These are phyloP conservation scores for Apotomis betuletana DNA, from an alignment of 2,888 invertebrate species.

Conservation along the genomic window DNA sequence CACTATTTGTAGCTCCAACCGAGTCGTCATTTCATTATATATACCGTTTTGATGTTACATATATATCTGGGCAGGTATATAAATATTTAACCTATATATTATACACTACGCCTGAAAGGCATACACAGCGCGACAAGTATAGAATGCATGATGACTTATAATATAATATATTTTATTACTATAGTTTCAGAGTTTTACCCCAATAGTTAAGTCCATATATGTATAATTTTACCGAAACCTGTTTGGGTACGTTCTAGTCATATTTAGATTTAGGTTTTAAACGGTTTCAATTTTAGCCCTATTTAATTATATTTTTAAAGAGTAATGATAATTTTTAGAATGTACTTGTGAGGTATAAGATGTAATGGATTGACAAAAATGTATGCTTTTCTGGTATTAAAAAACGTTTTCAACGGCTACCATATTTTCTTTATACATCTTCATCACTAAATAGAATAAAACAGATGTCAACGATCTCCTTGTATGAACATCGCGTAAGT, in stretches of 20 bases:
- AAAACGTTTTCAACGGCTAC: constrained; percentile 59
- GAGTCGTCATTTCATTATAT: too few relatives aligned
- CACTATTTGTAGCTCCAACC: too few relatives aligned
- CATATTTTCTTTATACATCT: constrained; percentile 34
- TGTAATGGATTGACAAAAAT: constrained; percentile 51
- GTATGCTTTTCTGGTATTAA: constrained; percentile 69
- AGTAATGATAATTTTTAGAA: constrained; percentile 24
- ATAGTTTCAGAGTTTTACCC: constrained; percentile 24
- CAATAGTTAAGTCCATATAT: constrained; percentile 9
- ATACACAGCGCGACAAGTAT: constrained; percentile 26
- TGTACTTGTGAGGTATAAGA: constrained; percentile 45
- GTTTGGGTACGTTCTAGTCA: constrained; percentile 29
- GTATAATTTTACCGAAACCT: constrained; percentile 3
- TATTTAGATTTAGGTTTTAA: constrained; percentile 27
- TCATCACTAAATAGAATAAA: too few relatives aligned
- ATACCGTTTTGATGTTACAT: not conserved
- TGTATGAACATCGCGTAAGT: not conserved
- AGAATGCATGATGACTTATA: constrained; percentile 8
- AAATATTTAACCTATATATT: constrained; percentile 16
- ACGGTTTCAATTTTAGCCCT: constrained; percentile 16
- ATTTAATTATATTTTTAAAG: constrained; percentile 25
- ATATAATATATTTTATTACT: constrained; percentile 11
- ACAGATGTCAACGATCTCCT: not conserved
- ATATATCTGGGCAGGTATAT: constrained; percentile 27
- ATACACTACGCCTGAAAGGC: constrained; percentile 36